Percentiles rank a stretch among this genome's conserved stretches.
Evolutionary conservation across 2,888 invertebrate species (phyloP).

Genomic region (Coenonympha glycerion): DNA sequence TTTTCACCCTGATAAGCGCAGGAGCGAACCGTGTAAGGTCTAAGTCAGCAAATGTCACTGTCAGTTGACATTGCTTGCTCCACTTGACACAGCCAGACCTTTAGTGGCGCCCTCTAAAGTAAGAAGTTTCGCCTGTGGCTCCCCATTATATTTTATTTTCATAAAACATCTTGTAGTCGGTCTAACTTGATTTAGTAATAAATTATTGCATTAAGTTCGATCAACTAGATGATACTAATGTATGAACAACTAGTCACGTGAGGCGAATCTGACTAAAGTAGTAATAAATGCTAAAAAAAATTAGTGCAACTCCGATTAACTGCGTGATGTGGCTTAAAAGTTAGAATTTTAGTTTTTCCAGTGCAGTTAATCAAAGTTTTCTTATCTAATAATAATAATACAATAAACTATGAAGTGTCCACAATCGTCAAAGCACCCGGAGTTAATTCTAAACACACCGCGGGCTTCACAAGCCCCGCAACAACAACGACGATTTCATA

Average conservation of each 20-base stretch:
- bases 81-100: no score
- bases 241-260: constrained; percentile 55
- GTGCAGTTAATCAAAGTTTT: constrained; percentile 29
- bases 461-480: constrained; percentile 68
- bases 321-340: constrained; percentile 35
- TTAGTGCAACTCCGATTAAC: constrained; percentile 46
- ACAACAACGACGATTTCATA: constrained; percentile 66
- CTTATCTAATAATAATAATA: constrained; percentile 63
- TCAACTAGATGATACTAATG: constrained; percentile 39
- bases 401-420: constrained; percentile 72
- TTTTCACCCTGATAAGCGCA: no score
- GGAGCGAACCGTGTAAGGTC: no score
- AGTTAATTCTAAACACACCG: constrained; percentile 72
- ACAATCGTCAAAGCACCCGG: constrained; percentile 76
- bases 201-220: constrained; percentile 46
- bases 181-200: constrained; percentile 37
- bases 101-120: neutral
- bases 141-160: constrained; percentile 24
- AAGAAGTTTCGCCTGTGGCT: neutral
- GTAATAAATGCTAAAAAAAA: constrained; percentile 62
- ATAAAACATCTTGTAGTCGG: constrained; percentile 69
- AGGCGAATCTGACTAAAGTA: constrained; percentile 64
- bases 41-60: no score
- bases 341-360: constrained; percentile 17
- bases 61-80: no score